Conservation (phyloP, 1,140 invertebrate species). For the Coboldia fuscipes region DNA sequence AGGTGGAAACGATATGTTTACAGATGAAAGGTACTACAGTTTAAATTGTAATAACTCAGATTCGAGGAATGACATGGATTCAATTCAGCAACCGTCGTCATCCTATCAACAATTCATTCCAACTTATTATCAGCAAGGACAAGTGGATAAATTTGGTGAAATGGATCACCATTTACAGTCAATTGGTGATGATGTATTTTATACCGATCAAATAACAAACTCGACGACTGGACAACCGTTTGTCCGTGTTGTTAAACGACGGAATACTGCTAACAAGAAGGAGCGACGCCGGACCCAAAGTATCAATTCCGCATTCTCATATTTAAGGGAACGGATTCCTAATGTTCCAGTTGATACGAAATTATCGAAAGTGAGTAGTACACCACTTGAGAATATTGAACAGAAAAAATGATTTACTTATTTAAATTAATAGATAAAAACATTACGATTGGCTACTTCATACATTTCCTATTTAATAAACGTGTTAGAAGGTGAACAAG, state of each 20-base stretch:
- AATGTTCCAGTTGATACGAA: constrained; percentile 92
- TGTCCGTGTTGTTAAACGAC: constrained; percentile 40
- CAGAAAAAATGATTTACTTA: neutral
- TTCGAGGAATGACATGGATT: neutral
- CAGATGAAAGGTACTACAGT: neutral
- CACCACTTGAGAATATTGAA: neutral
- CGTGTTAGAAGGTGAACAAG: constrained; percentile 38
- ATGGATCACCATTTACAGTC: neutral
- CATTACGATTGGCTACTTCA: constrained; percentile 62
- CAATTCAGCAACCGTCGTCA: neutral
- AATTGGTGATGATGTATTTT: constrained; percentile 3
- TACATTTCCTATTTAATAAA: constrained; percentile 76
- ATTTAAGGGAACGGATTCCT: constrained; percentile 80
- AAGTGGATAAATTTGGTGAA: neutral
- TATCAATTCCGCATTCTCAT: constrained; percentile 87
- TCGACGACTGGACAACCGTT: constrained; percentile 17
- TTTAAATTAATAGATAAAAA: constrained; percentile 47
- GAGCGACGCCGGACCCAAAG: constrained; percentile 77
- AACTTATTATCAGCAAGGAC: neutral
- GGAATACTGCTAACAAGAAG: constrained; percentile 81
- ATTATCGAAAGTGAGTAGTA: constrained; percentile 46
- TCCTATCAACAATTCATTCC: neutral
- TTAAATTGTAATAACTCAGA: neutral
- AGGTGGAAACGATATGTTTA: neutral
- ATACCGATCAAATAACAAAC: constrained; percentile 4